Percentiles rank a stretch among this genome's conserved stretches.
These are phyloP conservation scores for Drosophila peninsularis DNA, from an alignment of 2,888 invertebrate genomes.

Conservation along the genomic window DNA sequence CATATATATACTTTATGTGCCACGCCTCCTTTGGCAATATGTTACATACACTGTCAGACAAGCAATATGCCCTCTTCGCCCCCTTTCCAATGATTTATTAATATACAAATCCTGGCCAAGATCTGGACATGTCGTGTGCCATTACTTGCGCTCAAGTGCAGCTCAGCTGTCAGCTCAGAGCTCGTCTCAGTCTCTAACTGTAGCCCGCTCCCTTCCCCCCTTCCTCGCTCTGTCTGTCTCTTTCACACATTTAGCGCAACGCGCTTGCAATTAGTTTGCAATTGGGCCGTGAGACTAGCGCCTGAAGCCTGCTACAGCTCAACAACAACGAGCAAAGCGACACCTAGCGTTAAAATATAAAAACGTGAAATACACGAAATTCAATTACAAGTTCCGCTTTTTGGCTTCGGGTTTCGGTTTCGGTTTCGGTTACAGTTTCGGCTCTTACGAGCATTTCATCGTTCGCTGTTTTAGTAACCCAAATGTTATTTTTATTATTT, in stretches of 20 bases:
- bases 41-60: neutral
- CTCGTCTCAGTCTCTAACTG: conserved; percentile 4
- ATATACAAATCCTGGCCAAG: conserved; percentile 4
- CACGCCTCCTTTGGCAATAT: neutral
- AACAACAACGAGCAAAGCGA: conserved; percentile 39
- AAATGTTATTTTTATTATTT: conserved; percentile 62
- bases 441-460: conserved; percentile 23
- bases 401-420: conserved; percentile 28
- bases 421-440: conserved; percentile 27
- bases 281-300: conserved; percentile 78
- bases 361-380: conserved; percentile 77
- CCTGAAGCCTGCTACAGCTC: conserved; percentile 63
- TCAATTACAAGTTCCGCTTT: conserved; percentile 78
- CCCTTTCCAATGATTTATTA: neutral
- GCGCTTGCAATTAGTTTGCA: conserved; percentile 78
- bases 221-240: neutral
- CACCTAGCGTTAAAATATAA: conserved; percentile 44
- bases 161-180: conserved; percentile 56
- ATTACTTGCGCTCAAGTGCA: conserved; percentile 73
- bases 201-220: neutral
- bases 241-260: conserved; percentile 31
- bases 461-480: conserved; percentile 75
- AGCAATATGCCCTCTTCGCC: neutral
- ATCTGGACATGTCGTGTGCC: conserved; percentile 60
- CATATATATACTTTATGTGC: neutral